These are phyloP conservation scores for Australoheros scitulus DNA, from an alignment of 2,113 vertebrate species.

Conservation along the genomic window DNA sequence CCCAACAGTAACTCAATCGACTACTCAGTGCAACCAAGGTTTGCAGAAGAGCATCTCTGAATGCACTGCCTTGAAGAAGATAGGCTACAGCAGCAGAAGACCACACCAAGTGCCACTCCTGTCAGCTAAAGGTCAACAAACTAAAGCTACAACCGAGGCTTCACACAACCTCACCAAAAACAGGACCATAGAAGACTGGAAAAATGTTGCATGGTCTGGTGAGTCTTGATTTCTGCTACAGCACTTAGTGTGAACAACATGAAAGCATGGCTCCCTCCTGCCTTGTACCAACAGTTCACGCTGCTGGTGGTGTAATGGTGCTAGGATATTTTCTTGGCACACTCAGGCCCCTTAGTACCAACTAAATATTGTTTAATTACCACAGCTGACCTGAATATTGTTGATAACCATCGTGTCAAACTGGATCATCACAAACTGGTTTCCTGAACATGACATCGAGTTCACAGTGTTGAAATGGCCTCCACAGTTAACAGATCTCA, in stretches of 20 bases:
- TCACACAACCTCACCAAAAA: background rate
- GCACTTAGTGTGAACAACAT: background rate
- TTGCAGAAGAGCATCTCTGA: background rate
- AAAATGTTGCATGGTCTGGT: background rate
- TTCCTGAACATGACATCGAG: no score
- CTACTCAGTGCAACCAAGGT: background rate
- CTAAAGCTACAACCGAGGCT: background rate
- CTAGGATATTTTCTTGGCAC: no score
- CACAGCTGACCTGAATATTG: no score
- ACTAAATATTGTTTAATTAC: no score
- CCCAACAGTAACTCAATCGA: no score
- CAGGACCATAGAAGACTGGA: background rate
- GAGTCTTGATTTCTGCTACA: background rate
- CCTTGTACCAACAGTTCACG: background rate
- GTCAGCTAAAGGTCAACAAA: background rate
- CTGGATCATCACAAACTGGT: no score
- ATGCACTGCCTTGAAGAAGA: background rate
- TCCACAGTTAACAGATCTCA: no score
- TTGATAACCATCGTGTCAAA: no score
- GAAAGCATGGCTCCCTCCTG: background rate
- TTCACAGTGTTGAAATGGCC: no score
- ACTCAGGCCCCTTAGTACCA: no score
- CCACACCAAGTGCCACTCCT: background rate
- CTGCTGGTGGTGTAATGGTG: no score
- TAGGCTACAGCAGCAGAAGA: background rate